Base-by-base conservation (phyloP, 2,888 invertebrate genomes). In the Macrophya annulata region DNA sequence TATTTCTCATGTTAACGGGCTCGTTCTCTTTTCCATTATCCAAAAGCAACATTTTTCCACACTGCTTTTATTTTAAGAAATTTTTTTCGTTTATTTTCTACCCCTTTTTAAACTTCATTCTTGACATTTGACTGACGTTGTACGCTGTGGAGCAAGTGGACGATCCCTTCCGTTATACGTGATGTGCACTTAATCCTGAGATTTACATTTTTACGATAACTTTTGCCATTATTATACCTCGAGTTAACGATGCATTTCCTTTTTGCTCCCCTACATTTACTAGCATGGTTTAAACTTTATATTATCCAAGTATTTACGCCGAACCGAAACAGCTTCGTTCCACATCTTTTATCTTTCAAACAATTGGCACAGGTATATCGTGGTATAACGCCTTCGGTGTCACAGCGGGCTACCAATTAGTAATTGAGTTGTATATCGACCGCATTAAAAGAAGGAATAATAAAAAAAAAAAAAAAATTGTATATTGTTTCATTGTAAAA, bases 401-500 rank as follows among this genome's bases (percentile, higher is more conserved):
- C 83, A 48, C 83, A 55, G 48, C 83, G 68, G 68, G 83, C 17
- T 48, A 45, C 83, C 83, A 83, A 83, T 83, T 83, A 83, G 68
- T 37, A 43, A 65, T 71, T 65, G 71, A 10, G 31, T 37, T 48
- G 37, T 48, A 81, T 83, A 68, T 83, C 71, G 31, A 83, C 68
- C 83, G 68, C 68, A 51, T 48, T 83, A 15, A 48, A 68, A 45
- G 3, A 43, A 37, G n/a, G 37, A 45, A 74, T 12, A 74, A 45
- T 21, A 74, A 48, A 71, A 45, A 48, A 74, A 48, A 71, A 17
- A 51, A 77, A 77, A 55, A 77, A 51, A 31, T 43, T 15, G 6
- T n/a, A n/a, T 51, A 83, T 83, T 83, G 83, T 83, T 83, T 83
- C 83, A 51, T 71, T 83, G 83, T 68, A 25, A 21, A 45, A 83